These are phyloP conservation scores for Xestia xanthographa DNA, from an alignment of 2,888 invertebrate species.

Conservation along the genomic window DNA sequence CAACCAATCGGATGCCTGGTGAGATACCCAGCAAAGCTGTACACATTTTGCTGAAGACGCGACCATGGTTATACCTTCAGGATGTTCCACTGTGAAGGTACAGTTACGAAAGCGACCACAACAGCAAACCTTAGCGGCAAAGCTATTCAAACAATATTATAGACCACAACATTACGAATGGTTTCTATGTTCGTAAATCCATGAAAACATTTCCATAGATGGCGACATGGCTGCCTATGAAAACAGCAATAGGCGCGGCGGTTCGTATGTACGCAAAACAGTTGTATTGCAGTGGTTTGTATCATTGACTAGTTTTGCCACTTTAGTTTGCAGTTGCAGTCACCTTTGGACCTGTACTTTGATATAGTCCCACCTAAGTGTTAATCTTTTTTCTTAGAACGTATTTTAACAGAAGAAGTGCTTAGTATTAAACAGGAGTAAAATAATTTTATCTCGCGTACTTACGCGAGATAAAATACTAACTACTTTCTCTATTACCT, in stretches of 20 bases:
- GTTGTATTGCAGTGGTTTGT: too few species aligned
- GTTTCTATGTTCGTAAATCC: not conserved
- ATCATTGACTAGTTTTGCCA: not conserved
- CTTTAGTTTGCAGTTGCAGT: not conserved
- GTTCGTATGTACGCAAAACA: too few species aligned
- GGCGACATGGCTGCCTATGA: not conserved
- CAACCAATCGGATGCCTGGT: not conserved
- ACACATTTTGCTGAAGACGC: not conserved
- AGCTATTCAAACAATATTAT: not conserved
- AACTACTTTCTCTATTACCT: too few species aligned
- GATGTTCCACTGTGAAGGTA: not conserved
- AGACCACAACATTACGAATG: not conserved
- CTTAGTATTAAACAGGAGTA: constrained; percentile 27
- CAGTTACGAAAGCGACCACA: not conserved
- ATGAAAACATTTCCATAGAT: not conserved
- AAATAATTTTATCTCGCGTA: constrained; percentile 50
- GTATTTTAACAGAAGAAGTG: constrained; percentile 15
- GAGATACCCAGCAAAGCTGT: not conserved
- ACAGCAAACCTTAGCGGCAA: not conserved
- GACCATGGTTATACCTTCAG: not conserved
- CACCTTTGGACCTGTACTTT: not conserved
- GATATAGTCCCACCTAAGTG: not conserved
- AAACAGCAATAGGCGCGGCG: too few species aligned
- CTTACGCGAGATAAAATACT: too few species aligned
- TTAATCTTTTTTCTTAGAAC: not conserved